Conservation (phyloP, 2,797 vertebrate species). For the Gorsachius magnificus region DNA sequence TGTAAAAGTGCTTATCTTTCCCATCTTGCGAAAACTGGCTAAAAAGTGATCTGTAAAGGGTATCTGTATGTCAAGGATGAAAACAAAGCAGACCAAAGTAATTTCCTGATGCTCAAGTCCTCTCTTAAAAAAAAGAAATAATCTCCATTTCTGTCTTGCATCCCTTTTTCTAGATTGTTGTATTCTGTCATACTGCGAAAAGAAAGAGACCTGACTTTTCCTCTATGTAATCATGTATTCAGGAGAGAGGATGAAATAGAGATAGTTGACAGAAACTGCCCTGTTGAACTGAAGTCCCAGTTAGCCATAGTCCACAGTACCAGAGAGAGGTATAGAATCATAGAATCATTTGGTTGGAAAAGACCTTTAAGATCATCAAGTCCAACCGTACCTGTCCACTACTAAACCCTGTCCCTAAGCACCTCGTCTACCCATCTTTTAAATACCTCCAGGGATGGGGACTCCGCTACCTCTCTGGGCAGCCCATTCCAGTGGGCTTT, state of each 20-base stretch:
- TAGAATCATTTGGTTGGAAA: too few species aligned
- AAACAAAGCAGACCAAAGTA: background rate
- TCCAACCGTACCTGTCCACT: too few species aligned
- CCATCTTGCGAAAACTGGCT: background rate
- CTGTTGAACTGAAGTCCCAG: too few species aligned
- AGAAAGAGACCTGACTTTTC: background rate
- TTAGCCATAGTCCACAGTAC: background rate
- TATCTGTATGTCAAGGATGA: background rate
- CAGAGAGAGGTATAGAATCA: background rate
- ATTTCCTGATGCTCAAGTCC: background rate
- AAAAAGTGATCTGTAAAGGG: background rate
- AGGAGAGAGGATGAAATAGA: background rate
- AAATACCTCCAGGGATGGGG: too few species aligned
- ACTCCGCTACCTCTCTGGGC: too few species aligned
- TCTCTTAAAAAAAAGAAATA: background rate
- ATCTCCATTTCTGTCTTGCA: background rate
- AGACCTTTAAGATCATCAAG: too few species aligned
- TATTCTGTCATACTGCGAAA: background rate
- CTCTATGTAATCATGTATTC: background rate
- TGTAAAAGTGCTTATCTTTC: background rate
- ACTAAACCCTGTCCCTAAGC: too few species aligned
- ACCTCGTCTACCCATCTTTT: too few species aligned
- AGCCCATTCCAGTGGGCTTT: too few species aligned
- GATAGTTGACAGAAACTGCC: background rate
- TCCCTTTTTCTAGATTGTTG: background rate